These are phyloP conservation scores for Ifrita kowaldi DNA, from an alignment of 2,113 vertebrate genomes.

Conservation along the genomic window DNA sequence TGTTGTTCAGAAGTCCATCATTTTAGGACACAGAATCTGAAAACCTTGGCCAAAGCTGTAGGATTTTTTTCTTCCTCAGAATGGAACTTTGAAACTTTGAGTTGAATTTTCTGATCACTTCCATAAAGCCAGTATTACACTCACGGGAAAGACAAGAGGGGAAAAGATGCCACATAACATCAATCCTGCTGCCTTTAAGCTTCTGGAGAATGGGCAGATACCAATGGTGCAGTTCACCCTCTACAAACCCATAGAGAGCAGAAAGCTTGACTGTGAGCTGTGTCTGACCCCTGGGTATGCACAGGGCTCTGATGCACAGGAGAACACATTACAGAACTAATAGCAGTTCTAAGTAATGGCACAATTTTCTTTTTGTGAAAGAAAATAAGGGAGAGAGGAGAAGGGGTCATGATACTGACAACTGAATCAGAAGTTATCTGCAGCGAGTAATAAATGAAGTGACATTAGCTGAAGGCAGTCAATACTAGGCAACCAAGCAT, in stretches of 20 bases:
- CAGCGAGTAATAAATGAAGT: not conserved
- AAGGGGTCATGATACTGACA: not conserved
- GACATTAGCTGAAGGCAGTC: conserved; percentile 10
- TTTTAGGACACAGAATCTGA: not conserved
- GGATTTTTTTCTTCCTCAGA: not conserved
- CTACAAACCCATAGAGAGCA: fast-evolving
- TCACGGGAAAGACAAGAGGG: not conserved
- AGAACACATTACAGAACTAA: not conserved
- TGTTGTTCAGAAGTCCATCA: not conserved
- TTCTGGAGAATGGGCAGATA: not conserved
- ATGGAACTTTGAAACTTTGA: not conserved
- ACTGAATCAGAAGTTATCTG: not conserved
- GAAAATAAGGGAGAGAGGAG: not conserved
- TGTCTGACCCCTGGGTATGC: not conserved
- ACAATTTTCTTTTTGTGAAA: not conserved
- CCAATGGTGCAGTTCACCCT: not conserved
- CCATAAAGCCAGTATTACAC: not conserved
- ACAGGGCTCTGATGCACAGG: not conserved
- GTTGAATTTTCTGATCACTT: not conserved
- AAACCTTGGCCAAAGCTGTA: not conserved
- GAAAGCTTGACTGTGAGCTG: not conserved
- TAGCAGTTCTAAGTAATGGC: not conserved
- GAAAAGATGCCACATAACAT: not conserved
- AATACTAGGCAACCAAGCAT: not conserved
- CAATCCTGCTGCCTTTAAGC: not conserved